Evolutionary conservation across 30 jellyfish, hydroid and myxozoan genomes (phyloP), one percentile per base, ranked within the genome.

Genomic region (Phacellophora camtschatica): DNA sequence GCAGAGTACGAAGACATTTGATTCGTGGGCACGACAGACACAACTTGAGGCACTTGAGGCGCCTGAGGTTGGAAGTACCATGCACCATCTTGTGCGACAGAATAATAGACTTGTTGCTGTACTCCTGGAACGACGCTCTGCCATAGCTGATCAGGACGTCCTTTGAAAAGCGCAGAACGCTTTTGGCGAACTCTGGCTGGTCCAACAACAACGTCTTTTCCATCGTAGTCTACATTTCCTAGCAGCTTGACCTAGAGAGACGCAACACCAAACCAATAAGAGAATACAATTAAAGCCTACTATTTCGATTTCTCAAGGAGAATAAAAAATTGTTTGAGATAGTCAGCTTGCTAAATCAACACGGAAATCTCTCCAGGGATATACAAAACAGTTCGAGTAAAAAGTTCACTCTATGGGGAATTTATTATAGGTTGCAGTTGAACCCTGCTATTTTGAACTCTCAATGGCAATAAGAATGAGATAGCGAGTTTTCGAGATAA

Each of bases 171-270:
- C 4, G 90, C 53, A n/a, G 79, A 62, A 19, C 98, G 81, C 95
- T 90, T 90, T 71, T 90, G 90, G 66, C 99, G 96, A 55, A 86
- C 86, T 58, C 92, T 66, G 0, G 99, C 99, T 4, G 96, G 99
- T 18, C 99, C 99, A 24, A 93, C 73, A 0, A 93, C 96, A 4
- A 93, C 54, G 13, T 93, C 99, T 39, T 88, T 88, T 29, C 87
- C 94, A 22, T 82, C 87, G 74, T 69, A 93, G 19, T 81, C 87
- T 0, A 93, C 96, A 39, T 75, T 86, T 28, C 93, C 95, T 37
- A 80, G 46, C 70, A 49, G 85, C 59, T 90, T 90, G 45, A 90
- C 92, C 86, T 72, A 2, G 11, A 46, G 61, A 11, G n/a, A n/a
- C n/a, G n/a, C n/a, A n/a, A n/a, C n/a, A n/a, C n/a, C n/a, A n/a